Evolutionary conservation across 2,888 invertebrate species (phyloP), one percentile per base, ranked within the genome.

Genomic region (Drosophila formosana): DNA sequence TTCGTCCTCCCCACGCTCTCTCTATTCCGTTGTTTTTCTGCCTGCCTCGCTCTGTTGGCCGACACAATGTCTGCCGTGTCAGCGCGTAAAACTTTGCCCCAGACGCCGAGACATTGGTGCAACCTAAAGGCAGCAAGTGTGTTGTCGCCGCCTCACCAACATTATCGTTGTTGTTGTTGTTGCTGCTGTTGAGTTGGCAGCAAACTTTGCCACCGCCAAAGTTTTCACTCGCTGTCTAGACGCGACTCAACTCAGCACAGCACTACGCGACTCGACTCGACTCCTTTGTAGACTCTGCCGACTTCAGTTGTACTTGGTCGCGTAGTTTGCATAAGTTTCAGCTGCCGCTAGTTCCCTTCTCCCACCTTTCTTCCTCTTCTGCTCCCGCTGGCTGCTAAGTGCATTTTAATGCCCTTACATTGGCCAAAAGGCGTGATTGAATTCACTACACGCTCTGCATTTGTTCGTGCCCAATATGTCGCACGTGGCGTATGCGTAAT

Each of bases 281-380:
- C 82, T 81, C 79, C 80, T 76, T 70, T 60, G 64, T 41, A 64
- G 50, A 75, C 77, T 64, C 56, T 11, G 47, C 72, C 78, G 65
- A 83, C 58, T 64, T 86, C 61, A 63, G 66, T 81, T 72, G 76
- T 81, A 75, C 71, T 89, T 79, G 87, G 70, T 80, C 70, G 83
- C 89, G 89, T 83, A 89, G 83, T 89, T 85, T 85, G 86, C 88
- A 73, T 84, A 89, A 89, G 72, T 88, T 89, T 70, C 57, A 41
- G 46, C 61, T 58, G 47, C 39, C 45, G 7, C 39, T 13, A 11
- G 13, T 18, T 9, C 9, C 37, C 32, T 3, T 45, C 41, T 8
- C n/a, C 25, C 8, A 9, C 34, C 18, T 1, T 18, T 34, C n/a
- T 46, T 18, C 18, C 47, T 46, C 41, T 50, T 34, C 57, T 5